Evolutionary conservation across 2,113 vertebrate species (phyloP), one percentile per base, ranked within the genome.

Genomic region (Paedocypris sp.): DNA sequence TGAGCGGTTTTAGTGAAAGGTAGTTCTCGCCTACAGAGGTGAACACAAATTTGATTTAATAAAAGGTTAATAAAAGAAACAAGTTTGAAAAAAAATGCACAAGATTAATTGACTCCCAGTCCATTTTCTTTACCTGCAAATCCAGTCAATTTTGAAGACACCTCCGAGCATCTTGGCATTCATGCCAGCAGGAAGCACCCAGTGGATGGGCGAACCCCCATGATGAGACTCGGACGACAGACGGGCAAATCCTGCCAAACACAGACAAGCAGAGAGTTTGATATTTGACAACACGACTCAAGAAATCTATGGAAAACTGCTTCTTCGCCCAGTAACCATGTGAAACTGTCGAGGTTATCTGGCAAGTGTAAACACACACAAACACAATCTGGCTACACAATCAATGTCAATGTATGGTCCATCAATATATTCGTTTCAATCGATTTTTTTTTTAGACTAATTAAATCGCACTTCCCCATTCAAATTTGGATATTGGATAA

Each of bases 121-220:
- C n/a, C n/a, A n/a, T n/a, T n/a, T n/a, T 20, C 6, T 10, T 20
- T 82, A 90, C 94, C 95, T 97, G 90, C 95, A 99, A 66, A 99
- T 95, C 95, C 94, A 99, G 80, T 99, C 92, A 70, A 99, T 97
- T 81, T 93, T 96, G 75, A 99, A 99, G 36, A 99, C 95, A 25
- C 95, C 95, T 16, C 95, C 95, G 46, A 98, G 81, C 94, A 98
- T 97, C 82, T 97, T 98, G 64, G 95, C 94, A 62, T 86, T 98
- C 90, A 99, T 97, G 73, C 95, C 95, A n/a, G 91, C 92, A 62
- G 95, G 95, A 61, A 99, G 86, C 9, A 99, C 93, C 95, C 95
- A 99, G 72, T 98, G 95, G 72, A 99, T 97, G 12, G 95, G 95
- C 43, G 95, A 98, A 16, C 94, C 94, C 60, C 93, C 95, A 5